Percentiles rank a stretch among this genome's conserved stretches.
These are phyloP conservation scores for Hoplias malabaricus DNA, from an alignment of 2,113 vertebrate species.

Conservation along the genomic window DNA sequence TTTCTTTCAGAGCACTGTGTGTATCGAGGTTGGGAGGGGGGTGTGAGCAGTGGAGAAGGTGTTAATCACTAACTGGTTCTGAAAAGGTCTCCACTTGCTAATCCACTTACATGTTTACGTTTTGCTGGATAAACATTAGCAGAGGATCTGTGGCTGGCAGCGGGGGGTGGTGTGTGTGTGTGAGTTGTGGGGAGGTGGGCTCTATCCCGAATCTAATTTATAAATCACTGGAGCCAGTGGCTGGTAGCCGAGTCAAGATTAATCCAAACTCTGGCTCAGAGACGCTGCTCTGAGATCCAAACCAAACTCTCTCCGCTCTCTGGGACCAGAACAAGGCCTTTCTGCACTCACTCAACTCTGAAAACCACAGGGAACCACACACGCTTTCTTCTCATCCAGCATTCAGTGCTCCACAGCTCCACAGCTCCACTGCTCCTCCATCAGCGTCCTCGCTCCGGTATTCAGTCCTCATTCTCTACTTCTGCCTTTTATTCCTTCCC, in stretches of 20 bases:
- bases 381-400: background rate
- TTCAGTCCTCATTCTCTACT: background rate
- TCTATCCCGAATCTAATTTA: constrained; percentile 19
- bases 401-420: too few species aligned
- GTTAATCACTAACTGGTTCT: background rate
- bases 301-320: background rate
- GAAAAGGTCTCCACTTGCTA: constrained; percentile 16
- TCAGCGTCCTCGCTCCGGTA: too few species aligned
- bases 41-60: background rate
- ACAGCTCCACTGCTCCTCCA: too few species aligned
- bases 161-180: too few species aligned
- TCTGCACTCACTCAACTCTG: background rate
- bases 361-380: too few species aligned
- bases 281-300: constrained; percentile 17
- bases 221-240: constrained; percentile 35
- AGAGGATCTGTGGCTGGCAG: constrained; percentile 14
- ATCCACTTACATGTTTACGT: constrained; percentile 25
- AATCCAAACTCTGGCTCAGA: constrained; percentile 7
- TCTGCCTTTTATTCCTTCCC: background rate
- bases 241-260: constrained; percentile 18
- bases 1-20: too few species aligned
- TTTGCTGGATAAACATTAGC: constrained; percentile 34
- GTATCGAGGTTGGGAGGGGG: background rate
- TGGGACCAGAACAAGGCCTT: background rate
- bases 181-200: too few species aligned